phyloP scores from a whole-genome alignment of 1,140 invertebrate species.

The Leucophenga varia region DNA sequence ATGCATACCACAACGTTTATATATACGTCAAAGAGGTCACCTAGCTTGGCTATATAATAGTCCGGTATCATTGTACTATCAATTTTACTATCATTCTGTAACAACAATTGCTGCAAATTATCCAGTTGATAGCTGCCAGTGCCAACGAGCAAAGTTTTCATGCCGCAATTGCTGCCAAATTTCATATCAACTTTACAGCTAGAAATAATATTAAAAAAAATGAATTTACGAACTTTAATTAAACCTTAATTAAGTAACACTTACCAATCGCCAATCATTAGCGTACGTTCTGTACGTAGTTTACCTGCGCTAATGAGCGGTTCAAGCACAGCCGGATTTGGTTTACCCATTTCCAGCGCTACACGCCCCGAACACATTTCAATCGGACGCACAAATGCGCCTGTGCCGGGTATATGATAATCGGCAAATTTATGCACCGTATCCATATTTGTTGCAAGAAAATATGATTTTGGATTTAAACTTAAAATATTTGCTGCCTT shows the following conservation, averaged over 20 bases:
- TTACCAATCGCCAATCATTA: constrained; percentile 94
- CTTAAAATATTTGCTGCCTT: constrained; percentile 84
- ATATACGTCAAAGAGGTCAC: constrained; percentile 69
- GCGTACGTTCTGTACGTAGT: constrained; percentile 72
- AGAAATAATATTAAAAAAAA: constrained; percentile 11
- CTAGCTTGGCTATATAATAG: constrained; percentile 70
- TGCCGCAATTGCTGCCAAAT: constrained; percentile 80
- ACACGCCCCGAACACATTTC: constrained; percentile 76
- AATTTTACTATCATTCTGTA: constrained; percentile 59
- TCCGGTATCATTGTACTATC: constrained; percentile 68
- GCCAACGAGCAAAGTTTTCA: constrained; percentile 80
- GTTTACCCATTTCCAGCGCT: constrained; percentile 85
- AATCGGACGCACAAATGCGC: constrained; percentile 78
- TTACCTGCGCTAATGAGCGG: constrained; percentile 57
- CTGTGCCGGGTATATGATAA: constrained; percentile 68
- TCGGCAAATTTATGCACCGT: constrained; percentile 58
- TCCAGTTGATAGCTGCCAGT: constrained; percentile 74
- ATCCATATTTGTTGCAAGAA: constrained; percentile 92
- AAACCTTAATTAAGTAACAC: constrained; percentile 2
- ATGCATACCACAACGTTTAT: too few relatives aligned
- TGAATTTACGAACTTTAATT: background rate
- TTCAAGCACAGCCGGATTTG: constrained; percentile 52
- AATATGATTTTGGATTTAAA: constrained; percentile 63
- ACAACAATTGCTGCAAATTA: constrained; percentile 64
- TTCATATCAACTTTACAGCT: constrained; percentile 87